Evolutionary conservation across 1,140 invertebrate species (phyloP).

Genomic region (Ostrea denselamellosa): DNA sequence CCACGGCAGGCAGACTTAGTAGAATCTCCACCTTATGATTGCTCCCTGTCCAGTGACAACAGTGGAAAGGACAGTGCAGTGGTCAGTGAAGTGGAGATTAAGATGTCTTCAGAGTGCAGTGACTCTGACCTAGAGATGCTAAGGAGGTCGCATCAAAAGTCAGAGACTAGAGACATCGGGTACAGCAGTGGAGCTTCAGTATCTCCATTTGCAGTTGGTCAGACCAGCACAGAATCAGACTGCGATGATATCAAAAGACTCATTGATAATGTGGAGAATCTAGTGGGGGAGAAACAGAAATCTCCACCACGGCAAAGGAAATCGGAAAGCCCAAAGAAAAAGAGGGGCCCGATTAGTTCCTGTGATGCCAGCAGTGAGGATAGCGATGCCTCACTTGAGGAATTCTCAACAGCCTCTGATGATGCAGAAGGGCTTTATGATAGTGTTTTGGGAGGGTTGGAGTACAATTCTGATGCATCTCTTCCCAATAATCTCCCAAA

Average conservation of each 20-base stretch:
- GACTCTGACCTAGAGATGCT: slow-evolving; percentile 60
- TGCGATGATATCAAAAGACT: slow-evolving; percentile 58
- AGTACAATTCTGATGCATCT: slow-evolving; percentile 56
- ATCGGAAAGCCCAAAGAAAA: slow-evolving; percentile 46
- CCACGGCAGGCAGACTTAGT: slow-evolving; percentile 46
- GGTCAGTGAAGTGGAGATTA: slow-evolving; percentile 58
- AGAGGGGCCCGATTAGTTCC: slow-evolving; percentile 46
- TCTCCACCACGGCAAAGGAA: slow-evolving; percentile 46
- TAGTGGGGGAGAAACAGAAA: slow-evolving; percentile 51
- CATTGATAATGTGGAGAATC: slow-evolving; percentile 53
- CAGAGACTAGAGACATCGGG: slow-evolving; percentile 53
- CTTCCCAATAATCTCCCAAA: slow-evolving; percentile 46
- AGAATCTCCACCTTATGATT: slow-evolving; percentile 51
- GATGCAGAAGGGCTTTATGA: slow-evolving; percentile 54
- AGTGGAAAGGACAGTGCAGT: slow-evolving; percentile 61
- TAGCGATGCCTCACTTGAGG: slow-evolving; percentile 52
- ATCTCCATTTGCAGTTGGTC: slow-evolving; percentile 48
- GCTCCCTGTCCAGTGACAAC: slow-evolving; percentile 48
- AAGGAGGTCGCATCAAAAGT: slow-evolving; percentile 47
- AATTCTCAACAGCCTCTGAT: slow-evolving; percentile 56
- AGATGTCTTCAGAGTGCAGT: slow-evolving; percentile 60
- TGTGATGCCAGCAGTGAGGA: slow-evolving; percentile 61
- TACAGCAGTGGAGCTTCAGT: slow-evolving; percentile 57
- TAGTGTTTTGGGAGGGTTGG: slow-evolving; percentile 55
- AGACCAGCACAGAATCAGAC: slow-evolving; percentile 56